A percentile compares a stretch with the other conserved stretches of the same genome.
Conservation (phyloP, 2,888 invertebrate species). For the Odontothrips loti region DNA sequence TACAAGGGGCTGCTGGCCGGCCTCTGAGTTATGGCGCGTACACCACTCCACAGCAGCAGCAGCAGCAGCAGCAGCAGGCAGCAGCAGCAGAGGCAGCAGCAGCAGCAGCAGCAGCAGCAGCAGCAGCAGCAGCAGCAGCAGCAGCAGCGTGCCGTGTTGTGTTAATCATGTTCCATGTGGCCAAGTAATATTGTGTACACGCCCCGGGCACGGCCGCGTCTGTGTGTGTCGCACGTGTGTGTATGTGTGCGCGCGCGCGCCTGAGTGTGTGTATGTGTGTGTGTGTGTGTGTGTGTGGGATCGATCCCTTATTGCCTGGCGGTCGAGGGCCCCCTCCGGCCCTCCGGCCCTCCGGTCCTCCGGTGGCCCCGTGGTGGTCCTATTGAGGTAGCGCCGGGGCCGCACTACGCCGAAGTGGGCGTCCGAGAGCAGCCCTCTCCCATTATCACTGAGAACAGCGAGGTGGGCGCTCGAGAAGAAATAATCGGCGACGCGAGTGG, state of each 20-base stretch:
- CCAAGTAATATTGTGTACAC: slow-evolving; percentile 5
- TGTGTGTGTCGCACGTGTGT: neutral
- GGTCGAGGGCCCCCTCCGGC: too few relatives aligned
- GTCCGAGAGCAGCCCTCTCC: neutral
- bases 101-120: too few relatives aligned
- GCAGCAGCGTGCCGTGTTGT: neutral
- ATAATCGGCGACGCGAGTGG: too few relatives aligned
- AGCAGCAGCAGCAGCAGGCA: too few relatives aligned
- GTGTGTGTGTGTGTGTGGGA: neutral
- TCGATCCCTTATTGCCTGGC: neutral
- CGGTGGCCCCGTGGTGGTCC: too few relatives aligned
- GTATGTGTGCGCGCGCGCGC: neutral
- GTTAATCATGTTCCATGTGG: neutral
- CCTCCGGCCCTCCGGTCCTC: too few relatives aligned
- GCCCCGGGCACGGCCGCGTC: neutral
- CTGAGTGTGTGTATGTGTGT: neutral
- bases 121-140: too few relatives aligned
- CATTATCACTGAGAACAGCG: neutral
- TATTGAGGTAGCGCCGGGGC: too few relatives aligned
- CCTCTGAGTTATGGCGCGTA: neutral
- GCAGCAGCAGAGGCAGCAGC: too few relatives aligned
- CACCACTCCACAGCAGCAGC: neutral
- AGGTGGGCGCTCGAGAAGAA: too few relatives aligned
- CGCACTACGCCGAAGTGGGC: neutral
- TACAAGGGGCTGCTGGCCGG: neutral